Conservation (phyloP, 2,797 vertebrate genomes). For the Schizopygopsis malacanthus region DNA sequence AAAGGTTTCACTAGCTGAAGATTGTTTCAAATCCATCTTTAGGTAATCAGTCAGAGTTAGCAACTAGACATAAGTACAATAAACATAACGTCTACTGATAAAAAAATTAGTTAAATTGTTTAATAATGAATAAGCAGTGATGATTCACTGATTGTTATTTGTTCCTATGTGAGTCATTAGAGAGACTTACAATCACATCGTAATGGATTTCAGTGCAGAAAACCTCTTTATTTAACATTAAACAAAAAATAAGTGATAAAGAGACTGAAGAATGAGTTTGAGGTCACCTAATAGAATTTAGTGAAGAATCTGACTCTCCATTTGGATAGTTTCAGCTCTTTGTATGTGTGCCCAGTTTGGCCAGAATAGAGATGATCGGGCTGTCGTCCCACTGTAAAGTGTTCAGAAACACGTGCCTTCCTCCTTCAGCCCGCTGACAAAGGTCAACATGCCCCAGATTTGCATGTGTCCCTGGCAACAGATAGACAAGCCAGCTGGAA, state of each 20-base stretch:
- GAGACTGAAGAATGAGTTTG: neutral
- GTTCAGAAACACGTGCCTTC: conserved; percentile 59
- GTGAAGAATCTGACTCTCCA: conserved; percentile 48
- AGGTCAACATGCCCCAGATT: conserved; percentile 66
- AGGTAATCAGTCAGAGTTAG: neutral
- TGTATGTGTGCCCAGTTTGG: conserved; percentile 60
- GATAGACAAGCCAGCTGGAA: conserved; percentile 46
- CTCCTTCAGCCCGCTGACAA: conserved; percentile 65
- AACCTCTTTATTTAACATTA: neutral
- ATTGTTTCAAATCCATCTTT: neutral
- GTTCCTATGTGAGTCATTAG: neutral
- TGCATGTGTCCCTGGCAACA: conserved; percentile 43
- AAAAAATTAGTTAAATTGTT: neutral
- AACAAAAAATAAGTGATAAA: neutral
- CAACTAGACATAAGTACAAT: neutral
- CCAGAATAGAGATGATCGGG: conserved; percentile 77
- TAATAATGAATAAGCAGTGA: neutral
- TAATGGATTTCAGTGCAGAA: neutral
- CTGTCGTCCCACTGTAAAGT: conserved; percentile 62
- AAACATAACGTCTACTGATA: neutral
- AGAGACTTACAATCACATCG: neutral
- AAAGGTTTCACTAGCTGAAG: neutral
- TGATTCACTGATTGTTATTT: neutral
- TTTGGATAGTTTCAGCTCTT: conserved; percentile 20
- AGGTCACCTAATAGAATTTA: neutral